Conservation (phyloP, 2,113 vertebrate genomes). For the Protomyctophum bolini region DNA sequence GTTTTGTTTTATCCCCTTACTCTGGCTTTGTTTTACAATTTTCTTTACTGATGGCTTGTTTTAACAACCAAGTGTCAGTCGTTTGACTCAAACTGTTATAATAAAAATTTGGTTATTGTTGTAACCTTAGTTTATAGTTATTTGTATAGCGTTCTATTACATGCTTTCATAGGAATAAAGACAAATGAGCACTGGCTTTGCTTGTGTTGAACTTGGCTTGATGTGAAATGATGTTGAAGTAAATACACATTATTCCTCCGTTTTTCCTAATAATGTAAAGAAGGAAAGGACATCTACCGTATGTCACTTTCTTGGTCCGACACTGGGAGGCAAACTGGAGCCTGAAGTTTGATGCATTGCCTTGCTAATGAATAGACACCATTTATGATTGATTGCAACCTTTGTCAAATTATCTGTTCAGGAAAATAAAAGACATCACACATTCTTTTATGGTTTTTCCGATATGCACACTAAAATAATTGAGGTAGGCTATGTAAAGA, state of each 20-base stretch:
- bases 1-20: constrained; percentile 53
- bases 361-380: no score
- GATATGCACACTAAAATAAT: no score
- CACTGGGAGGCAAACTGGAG: no score
- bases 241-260: constrained; percentile 36
- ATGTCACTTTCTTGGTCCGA: no score
- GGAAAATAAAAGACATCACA: no score
- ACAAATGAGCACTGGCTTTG: constrained; percentile 6
- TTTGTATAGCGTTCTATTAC: constrained; percentile 53
- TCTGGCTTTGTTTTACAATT: constrained; percentile 37
- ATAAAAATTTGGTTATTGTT: constrained; percentile 38
- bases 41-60: constrained; percentile 36
- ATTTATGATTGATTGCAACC: no score
- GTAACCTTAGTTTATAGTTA: constrained; percentile 37
- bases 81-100: constrained; percentile 43
- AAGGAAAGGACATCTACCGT: no score
- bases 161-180: constrained; percentile 65
- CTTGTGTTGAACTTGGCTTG: constrained; percentile 38
- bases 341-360: no score
- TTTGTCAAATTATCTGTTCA: no score
- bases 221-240: constrained; percentile 36
- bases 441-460: no score
- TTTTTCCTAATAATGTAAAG: neutral
- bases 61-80: constrained; percentile 51
- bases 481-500: no score